Evolutionary conservation across 2,888 invertebrate genomes (phyloP), one percentile per base, ranked within the genome.

Genomic region (Anarsia innoxiella): DNA sequence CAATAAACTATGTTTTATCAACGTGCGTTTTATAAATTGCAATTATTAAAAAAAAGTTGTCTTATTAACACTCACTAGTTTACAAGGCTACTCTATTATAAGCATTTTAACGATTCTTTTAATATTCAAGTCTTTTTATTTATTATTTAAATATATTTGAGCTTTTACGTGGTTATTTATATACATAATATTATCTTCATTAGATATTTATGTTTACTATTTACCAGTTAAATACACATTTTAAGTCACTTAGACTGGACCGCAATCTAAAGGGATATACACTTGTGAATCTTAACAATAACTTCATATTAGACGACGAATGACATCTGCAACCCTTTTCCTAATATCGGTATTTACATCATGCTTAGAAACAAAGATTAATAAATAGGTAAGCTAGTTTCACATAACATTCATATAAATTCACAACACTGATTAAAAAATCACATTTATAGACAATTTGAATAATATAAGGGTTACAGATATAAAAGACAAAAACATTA

Each of bases 181-280:
- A 48, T 78, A 80, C 75, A 76, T 53, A n/a, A n/a, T n/a, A n/a
- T n/a, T n/a, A 55, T 48, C 46, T 49, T 59, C 56, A 55, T 62
- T 55, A 63, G 61, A 54, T 59, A 58, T 65, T 60, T 66, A 60
- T 49, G 52, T 58, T 65, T 59, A 66, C 57, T 65, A 71, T 75
- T 68, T 66, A 69, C 62, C 52, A 64, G 58, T 77, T 79, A 83
- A 83, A 82, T 79, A 76, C 79, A 80, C 76, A 70, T 71, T 68
- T 82, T 85, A 84, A 84, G 79, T 84, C 82, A 82, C 79, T 77
- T 84, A 82, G 60, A 69, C 75, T 85, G 85, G 85, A 83, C 85
- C 85, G 75, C 84, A 62, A 71, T 75, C 82, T 82, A 83, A 75
- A 64, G 76, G 64, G 53, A 62, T 28, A 60, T 49, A 54, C 3